Conservation (phyloP, 2,797 vertebrate species). For the Sphenopsis melanotis region DNA sequence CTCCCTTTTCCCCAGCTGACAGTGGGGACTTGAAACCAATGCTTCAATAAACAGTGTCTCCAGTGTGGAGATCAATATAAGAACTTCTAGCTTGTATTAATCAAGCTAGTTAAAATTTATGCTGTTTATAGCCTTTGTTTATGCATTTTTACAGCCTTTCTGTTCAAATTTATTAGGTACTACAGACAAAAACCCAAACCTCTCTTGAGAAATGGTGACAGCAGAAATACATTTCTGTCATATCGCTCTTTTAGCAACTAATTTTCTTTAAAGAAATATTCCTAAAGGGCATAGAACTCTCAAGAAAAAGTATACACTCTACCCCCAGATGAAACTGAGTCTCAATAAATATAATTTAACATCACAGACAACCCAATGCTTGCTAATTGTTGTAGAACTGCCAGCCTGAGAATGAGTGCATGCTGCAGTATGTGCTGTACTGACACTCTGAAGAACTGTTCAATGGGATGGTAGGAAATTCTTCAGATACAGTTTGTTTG, state of each 20-base stretch:
- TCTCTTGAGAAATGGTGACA: background rate
- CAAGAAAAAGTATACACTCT: background rate
- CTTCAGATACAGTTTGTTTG: background rate
- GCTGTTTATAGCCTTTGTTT: background rate
- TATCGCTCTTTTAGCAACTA: background rate
- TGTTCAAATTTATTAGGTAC: background rate
- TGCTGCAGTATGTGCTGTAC: background rate
- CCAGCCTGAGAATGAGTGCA: background rate
- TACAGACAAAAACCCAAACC: background rate
- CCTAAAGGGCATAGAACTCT: background rate
- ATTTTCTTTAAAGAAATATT: background rate
- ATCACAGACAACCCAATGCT: background rate
- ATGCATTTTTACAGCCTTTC: background rate
- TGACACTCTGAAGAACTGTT: background rate
- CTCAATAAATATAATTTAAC: background rate
- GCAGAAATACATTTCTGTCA: background rate
- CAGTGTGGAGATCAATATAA: background rate
- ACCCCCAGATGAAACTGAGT: background rate
- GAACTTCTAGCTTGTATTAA: background rate
- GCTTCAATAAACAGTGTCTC: background rate
- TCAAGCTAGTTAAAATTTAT: background rate
- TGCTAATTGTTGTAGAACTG: background rate
- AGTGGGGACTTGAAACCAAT: background rate
- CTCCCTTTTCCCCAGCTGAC: background rate
- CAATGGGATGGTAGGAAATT: background rate